phyloP scores from a whole-genome alignment of 2,113 vertebrate genomes.

The Stigmatopora argus region DNA sequence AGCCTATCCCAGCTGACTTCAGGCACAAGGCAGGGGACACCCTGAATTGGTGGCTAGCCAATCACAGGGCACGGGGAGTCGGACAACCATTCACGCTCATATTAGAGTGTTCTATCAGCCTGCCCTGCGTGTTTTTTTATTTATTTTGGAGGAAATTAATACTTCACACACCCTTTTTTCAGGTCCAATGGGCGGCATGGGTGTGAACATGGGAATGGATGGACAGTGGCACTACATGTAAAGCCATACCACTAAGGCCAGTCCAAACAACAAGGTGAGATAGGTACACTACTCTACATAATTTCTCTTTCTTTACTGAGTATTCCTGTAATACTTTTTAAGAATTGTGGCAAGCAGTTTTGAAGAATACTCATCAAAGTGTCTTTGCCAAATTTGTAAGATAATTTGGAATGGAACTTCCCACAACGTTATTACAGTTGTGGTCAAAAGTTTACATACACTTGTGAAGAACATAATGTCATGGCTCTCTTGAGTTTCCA shows the following conservation, averaged over 20 bases:
- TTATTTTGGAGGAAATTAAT: background rate
- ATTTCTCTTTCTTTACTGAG: background rate
- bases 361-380: background rate
- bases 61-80: too few species aligned
- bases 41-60: too few species aligned
- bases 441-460: too few species aligned
- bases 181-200: conserved; percentile 98
- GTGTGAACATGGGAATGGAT: conserved; percentile 99
- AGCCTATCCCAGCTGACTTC: too few species aligned
- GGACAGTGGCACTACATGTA: conserved; percentile 99
- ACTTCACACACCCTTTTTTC: conserved; percentile 56
- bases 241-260: conserved; percentile 76
- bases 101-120: too few species aligned
- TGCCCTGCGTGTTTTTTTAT: background rate
- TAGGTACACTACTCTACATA: conserved; percentile 67
- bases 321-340: background rate
- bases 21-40: too few species aligned
- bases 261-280: conserved; percentile 77
- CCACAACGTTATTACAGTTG: too few species aligned
- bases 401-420: too few species aligned
- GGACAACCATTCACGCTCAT: too few species aligned
- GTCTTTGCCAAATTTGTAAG: too few species aligned
- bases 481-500: too few species aligned
- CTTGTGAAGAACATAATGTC: too few species aligned
- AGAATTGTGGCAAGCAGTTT: background rate